These are phyloP conservation scores for Romanomermis culicivorax DNA, from an alignment of 2,888 invertebrate genomes.

Conservation along the genomic window DNA sequence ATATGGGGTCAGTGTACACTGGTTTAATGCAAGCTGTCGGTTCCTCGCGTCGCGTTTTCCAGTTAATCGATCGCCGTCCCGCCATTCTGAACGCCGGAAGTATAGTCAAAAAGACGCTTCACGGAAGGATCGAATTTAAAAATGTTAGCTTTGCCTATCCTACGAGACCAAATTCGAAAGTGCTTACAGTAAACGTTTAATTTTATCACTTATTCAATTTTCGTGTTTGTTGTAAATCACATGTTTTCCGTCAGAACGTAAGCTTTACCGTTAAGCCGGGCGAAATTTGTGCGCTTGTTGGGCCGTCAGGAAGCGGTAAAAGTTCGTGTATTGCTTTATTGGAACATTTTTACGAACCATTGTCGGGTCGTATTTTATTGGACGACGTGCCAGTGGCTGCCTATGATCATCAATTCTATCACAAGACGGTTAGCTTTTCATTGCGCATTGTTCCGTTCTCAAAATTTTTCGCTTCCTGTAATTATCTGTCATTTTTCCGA, in stretches of 20 bases:
- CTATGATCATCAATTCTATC: constrained; percentile 32
- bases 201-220: not conserved
- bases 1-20: constrained; percentile 29
- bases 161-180: constrained; percentile 48
- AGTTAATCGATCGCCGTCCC: constrained; percentile 30
- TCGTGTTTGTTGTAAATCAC: not conserved
- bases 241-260: too few relatives aligned
- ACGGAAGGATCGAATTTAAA: constrained; percentile 47
- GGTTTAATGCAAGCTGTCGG: constrained; percentile 33
- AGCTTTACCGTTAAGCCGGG: constrained; percentile 31
- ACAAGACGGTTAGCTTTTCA: constrained; percentile 25
- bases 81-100: constrained; percentile 19
- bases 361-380: constrained; percentile 27
- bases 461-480: too few relatives aligned
- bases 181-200: constrained; percentile 39
- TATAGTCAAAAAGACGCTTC: constrained; percentile 10
- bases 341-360: constrained; percentile 32
- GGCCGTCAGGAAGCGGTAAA: constrained; percentile 32
- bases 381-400: constrained; percentile 25
- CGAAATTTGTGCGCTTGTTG: constrained; percentile 33
- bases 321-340: constrained; percentile 31
- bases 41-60: constrained; percentile 31
- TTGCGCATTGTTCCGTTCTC: too few relatives aligned
- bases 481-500: too few relatives aligned
- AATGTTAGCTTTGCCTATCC: constrained; percentile 62